Evolutionary conservation across 2,797 vertebrate species (phyloP).

Genomic region (Champsocephalus esox): DNA sequence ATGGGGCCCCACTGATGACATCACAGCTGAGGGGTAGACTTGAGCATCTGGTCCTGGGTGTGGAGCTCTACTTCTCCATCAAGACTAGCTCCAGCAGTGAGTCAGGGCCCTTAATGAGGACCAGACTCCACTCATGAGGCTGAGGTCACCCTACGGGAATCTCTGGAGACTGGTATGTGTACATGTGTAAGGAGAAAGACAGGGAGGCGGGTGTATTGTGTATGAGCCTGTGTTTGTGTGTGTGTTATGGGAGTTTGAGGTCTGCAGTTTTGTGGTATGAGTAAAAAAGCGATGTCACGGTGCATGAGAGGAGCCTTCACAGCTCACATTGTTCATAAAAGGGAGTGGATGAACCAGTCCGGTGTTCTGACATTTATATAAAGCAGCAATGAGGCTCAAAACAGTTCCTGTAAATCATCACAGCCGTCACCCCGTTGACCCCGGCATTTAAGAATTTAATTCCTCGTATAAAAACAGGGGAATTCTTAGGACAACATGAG

Average conservation of each 20-base stretch:
- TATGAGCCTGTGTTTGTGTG: constrained; percentile 15
- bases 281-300: constrained; percentile 58
- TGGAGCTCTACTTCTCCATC: constrained; percentile 78
- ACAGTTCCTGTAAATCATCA: constrained; percentile 45
- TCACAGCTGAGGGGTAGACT: constrained; percentile 73
- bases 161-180: constrained; percentile 68
- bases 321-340: constrained; percentile 54
- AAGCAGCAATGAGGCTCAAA: constrained; percentile 41
- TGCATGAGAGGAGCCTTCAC: constrained; percentile 57
- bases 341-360: constrained; percentile 34
- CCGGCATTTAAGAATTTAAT: constrained; percentile 24
- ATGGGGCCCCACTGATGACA: constrained; percentile 79
- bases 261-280: constrained; percentile 55
- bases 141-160: constrained; percentile 80
- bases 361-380: constrained; percentile 43
- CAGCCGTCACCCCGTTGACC: constrained; percentile 15
- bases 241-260: constrained; percentile 27
- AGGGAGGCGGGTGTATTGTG: constrained; percentile 39
- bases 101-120: constrained; percentile 84
- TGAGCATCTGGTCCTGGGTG: constrained; percentile 85
- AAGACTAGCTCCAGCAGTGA: constrained; percentile 80
- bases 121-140: constrained; percentile 79
- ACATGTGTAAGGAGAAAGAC: constrained; percentile 41
- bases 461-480: constrained; percentile 42
- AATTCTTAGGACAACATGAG: constrained; percentile 57